Conservation (phyloP, 2,113 vertebrate species). For the Seriola dumerili region DNA sequence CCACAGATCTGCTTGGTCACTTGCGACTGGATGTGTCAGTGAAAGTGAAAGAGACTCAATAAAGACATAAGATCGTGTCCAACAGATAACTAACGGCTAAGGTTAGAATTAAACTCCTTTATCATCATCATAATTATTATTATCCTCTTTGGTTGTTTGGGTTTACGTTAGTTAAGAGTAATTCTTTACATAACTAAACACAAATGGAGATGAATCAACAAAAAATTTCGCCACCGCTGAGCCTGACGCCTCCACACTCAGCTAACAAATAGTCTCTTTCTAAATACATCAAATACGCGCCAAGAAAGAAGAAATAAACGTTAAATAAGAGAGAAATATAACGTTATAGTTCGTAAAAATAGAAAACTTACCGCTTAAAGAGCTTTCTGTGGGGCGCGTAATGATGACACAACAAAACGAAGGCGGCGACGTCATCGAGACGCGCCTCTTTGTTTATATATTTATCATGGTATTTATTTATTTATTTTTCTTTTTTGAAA, state of each 20-base stretch:
- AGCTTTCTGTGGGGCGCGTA: neutral
- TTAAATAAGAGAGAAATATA: rapidly evolving
- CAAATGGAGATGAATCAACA: constrained; percentile 32
- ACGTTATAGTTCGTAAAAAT: neutral
- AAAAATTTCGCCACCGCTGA: neutral
- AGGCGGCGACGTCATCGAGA: neutral
- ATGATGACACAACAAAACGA: neutral
- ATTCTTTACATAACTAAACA: neutral
- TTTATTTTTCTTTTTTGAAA: neutral
- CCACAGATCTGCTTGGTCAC: neutral
- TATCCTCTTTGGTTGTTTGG: neutral
- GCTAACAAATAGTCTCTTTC: rapidly evolving
- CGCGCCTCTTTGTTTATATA: neutral
- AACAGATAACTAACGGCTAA: neutral
- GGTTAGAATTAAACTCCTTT: neutral
- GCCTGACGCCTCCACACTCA: rapidly evolving
- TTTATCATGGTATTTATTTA: neutral
- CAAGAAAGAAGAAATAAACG: rapidly evolving
- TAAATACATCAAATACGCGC: rapidly evolving
- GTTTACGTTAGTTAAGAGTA: neutral
- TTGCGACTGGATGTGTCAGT: neutral
- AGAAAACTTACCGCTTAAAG: constrained; percentile 22
- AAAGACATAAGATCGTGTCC: neutral
- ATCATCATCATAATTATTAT: neutral
- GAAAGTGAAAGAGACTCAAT: constrained; percentile 30